These are phyloP conservation scores for Babylonia areolata DNA, from an alignment of 1,140 invertebrate genomes.

Conservation along the genomic window DNA sequence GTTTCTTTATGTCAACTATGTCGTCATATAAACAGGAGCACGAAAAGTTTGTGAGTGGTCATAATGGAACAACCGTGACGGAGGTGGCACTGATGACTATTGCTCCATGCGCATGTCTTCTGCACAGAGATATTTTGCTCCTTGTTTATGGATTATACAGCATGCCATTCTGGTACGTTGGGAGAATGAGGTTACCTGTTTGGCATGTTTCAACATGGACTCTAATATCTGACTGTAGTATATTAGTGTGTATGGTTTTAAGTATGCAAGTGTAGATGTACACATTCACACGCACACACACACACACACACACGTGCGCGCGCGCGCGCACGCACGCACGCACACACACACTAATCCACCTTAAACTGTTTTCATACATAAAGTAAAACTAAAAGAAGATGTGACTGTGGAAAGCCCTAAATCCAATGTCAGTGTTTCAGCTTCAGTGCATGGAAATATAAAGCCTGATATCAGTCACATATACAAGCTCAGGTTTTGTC, in stretches of 20 bases:
- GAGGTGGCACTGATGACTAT: slow-evolving; percentile 49
- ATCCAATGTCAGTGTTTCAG: no score
- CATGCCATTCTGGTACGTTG: slow-evolving; percentile 19
- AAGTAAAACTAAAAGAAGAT: no score
- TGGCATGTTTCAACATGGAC: no score
- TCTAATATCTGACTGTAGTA: no score
- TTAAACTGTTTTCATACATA: neutral
- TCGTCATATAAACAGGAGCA: slow-evolving; percentile 62
- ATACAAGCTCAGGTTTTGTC: no score
- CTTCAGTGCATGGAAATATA: no score
- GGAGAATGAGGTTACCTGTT: no score
- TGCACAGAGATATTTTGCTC: slow-evolving; percentile 37
- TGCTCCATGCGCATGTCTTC: slow-evolving; percentile 30
- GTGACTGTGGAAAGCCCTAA: no score
- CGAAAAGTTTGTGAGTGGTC: slow-evolving; percentile 65
- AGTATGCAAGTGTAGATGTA: no score
- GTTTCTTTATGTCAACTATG: neutral
- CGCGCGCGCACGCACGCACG: neutral
- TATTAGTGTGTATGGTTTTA: no score
- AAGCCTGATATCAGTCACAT: no score
- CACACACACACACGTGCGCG: neutral
- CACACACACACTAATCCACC: neutral
- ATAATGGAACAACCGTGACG: slow-evolving; percentile 52
- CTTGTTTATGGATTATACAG: slow-evolving; percentile 16
- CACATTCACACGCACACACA: neutral